These are phyloP conservation scores for Pygoscelis adeliae DNA, from an alignment of 2,113 vertebrate genomes.

Conservation along the genomic window DNA sequence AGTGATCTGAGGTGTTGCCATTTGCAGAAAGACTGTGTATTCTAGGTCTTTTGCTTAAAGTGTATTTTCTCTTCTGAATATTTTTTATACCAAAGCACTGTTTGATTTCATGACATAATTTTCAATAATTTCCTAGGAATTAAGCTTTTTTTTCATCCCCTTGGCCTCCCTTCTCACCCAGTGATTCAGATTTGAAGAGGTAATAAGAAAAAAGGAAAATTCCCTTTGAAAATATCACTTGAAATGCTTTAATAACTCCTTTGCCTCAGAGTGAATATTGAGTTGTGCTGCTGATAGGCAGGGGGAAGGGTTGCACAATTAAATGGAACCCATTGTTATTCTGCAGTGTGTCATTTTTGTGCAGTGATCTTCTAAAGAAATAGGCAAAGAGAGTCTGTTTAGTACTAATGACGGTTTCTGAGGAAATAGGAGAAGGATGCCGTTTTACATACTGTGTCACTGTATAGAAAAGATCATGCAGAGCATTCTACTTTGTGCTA, in stretches of 20 bases:
- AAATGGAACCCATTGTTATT: neutral
- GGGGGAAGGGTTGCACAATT: neutral
- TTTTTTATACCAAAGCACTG: neutral
- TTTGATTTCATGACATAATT: constrained; percentile 36
- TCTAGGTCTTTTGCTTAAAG: constrained; percentile 7
- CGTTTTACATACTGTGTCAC: neutral
- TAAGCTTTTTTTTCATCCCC: neutral
- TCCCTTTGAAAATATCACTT: constrained; percentile 52
- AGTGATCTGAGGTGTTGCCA: neutral
- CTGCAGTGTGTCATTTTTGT: neutral
- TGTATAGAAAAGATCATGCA: neutral
- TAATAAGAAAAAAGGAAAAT: constrained; percentile 36
- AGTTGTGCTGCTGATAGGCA: neutral
- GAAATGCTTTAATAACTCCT: constrained; percentile 37
- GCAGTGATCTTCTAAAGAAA: neutral
- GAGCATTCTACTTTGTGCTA: neutral
- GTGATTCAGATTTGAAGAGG: constrained; percentile 29
- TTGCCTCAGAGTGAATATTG: neutral
- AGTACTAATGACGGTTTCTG: constrained; percentile 4
- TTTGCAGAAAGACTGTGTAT: neutral
- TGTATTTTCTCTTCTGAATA: neutral
- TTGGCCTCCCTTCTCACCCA: neutral
- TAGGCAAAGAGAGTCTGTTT: neutral
- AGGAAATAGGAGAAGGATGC: neutral
- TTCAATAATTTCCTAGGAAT: constrained; percentile 15